phyloP scores from a whole-genome alignment of 2,797 vertebrate species.

The Hirundo rustica region DNA sequence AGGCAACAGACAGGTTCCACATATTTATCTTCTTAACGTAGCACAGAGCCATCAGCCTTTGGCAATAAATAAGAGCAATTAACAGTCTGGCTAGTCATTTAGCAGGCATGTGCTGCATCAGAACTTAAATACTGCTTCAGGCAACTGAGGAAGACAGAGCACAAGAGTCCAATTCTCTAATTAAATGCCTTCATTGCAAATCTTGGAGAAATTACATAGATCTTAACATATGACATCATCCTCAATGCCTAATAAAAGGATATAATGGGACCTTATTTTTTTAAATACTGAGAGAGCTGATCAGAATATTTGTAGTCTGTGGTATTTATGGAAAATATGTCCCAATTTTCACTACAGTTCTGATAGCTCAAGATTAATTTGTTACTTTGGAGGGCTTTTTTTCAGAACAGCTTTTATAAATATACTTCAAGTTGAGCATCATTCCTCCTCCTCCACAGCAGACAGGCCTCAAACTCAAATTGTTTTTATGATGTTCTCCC shows the following conservation, averaged over 20 bases:
- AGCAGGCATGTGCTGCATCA: neutral
- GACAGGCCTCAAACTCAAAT: neutral
- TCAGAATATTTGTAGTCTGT: neutral
- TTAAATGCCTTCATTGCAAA: neutral
- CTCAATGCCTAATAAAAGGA: neutral
- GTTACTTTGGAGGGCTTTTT: neutral
- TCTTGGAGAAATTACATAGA: neutral
- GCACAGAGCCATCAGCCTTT: neutral
- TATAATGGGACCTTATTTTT: neutral
- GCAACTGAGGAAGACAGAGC: neutral
- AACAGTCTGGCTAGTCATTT: neutral
- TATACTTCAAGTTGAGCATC: neutral
- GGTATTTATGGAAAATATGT: neutral
- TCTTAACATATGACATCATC: neutral
- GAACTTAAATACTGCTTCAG: neutral
- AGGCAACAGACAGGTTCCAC: neutral
- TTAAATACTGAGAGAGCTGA: neutral
- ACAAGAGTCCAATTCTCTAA: neutral
- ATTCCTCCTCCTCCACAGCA: neutral
- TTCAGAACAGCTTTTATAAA: neutral
- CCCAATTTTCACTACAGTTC: neutral
- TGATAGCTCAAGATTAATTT: neutral
- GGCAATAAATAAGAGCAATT: neutral
- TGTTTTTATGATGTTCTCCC: neutral
- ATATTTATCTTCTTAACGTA: neutral